Evolutionary conservation across 2,888 invertebrate species (phyloP), one percentile per base, ranked within the genome.

Genomic region (Automeris io): DNA sequence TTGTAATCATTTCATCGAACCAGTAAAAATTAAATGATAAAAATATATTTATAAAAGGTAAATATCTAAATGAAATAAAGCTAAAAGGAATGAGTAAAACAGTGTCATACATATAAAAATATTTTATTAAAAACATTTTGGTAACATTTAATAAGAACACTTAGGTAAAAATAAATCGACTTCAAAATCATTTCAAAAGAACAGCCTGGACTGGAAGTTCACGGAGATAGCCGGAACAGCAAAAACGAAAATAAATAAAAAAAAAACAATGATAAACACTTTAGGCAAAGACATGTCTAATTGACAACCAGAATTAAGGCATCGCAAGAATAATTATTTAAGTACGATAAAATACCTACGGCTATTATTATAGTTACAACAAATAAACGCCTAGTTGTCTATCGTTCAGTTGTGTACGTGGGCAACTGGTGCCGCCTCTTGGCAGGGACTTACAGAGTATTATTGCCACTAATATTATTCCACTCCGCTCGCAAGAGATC

Each of bases 111-210:
- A 85, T 88, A 88, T 87, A 88, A 88, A 88, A 87, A 88, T 88
- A 87, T 87, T 87, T 87, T 88, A 87, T 88, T 88, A 87, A 88
- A 87, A 88, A 88, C 87, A 87, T 87, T 87, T 88, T 87, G 87
- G 87, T 88, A 88, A 88, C 87, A 88, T 88, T 88, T 88, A 88
- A 87, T 88, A 88, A 87, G 87, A 87, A 88, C 87, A 88, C 87
- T 88, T 88, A 88, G 87, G 87, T 88, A 87, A 87, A 86, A 88
- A 87, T 87, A 87, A 88, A 87, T 83, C 82, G 83, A 87, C 87
- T 68, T 81, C 81, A 87, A 87, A 88, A 88, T 87, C 64, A 88
- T 87, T 87, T 83, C 64, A 85, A 86, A 85, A 86, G 87, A 87
- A 88, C 87, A 88, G 87, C 87, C 87, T 81, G 85, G 83, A 85